phyloP scores from a whole-genome alignment of 2,888 invertebrate genomes.

The Icerya purchasi region DNA sequence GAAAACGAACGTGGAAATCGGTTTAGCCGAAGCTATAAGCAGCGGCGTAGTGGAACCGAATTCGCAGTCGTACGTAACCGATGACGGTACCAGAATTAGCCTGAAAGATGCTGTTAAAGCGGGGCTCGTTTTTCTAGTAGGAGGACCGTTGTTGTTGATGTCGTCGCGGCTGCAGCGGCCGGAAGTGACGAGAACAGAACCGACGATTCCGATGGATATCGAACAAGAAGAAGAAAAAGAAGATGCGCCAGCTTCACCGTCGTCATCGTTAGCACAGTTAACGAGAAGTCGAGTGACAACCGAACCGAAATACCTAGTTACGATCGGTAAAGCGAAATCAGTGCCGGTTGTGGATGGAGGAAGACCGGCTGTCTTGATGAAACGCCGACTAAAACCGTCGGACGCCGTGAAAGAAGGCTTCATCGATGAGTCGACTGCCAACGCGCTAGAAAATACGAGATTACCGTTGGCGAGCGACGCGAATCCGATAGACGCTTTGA shows the following conservation, averaged over 20 bases:
- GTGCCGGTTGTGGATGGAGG: conserved; percentile 48
- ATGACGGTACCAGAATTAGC: conserved; percentile 40
- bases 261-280: conserved; percentile 33
- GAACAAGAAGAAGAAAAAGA: neutral
- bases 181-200: neutral
- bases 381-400: conserved; percentile 46
- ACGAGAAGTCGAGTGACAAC: conserved; percentile 34
- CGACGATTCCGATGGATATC: neutral
- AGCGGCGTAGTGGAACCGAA: conserved; percentile 50
- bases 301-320: conserved; percentile 44
- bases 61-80: conserved; percentile 44
- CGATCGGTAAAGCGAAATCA: conserved; percentile 35
- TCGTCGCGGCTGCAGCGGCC: neutral
- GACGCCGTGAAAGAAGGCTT: conserved; percentile 60
- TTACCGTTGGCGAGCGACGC: conserved; percentile 38
- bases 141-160: neutral
- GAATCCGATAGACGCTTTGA: conserved; percentile 54
- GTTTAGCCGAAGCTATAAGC: conserved; percentile 50
- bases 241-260: neutral
- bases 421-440: conserved; percentile 52
- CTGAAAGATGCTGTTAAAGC: conserved; percentile 52
- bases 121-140: conserved; percentile 34
- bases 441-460: conserved; percentile 39
- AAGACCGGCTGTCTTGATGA: conserved; percentile 41
- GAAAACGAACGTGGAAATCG: conserved; percentile 23